Evolutionary conservation across 2,113 vertebrate genomes (phyloP).

Genomic region (Cervus canadensis): DNA sequence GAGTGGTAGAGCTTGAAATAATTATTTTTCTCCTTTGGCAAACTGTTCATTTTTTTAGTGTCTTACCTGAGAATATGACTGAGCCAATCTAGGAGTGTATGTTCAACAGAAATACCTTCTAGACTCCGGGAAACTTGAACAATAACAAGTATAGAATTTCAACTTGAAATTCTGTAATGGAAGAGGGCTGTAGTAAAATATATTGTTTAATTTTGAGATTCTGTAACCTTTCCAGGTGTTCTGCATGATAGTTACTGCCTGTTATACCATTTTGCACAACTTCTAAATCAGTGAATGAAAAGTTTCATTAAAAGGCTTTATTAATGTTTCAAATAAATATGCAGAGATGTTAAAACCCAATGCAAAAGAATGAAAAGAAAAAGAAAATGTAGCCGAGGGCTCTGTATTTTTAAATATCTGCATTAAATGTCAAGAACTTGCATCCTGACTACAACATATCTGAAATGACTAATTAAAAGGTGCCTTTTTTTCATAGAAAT

Average conservation of each 20-base stretch:
- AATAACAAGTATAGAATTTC: neutral
- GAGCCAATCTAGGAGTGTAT: neutral
- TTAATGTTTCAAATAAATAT: neutral
- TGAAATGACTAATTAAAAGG: neutral
- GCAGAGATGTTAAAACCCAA: neutral
- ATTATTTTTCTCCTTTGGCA: neutral
- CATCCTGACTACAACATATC: neutral
- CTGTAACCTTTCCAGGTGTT: neutral
- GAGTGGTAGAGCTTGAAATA: neutral
- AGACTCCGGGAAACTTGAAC: neutral
- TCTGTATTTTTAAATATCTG: neutral
- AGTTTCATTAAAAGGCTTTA: neutral
- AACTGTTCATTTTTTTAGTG: neutral
- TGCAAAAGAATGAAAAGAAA: neutral
- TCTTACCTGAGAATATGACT: neutral
- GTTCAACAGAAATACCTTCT: neutral
- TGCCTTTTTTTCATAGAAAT: neutral
- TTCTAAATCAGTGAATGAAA: neutral
- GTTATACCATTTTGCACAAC: neutral
- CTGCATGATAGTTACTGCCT: neutral
- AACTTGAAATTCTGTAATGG: neutral
- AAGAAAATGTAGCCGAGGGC: neutral
- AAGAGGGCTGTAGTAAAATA: neutral
- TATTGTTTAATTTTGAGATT: neutral
- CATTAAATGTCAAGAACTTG: neutral